phyloP scores from a whole-genome alignment of 2,113 vertebrate species.

The Nansenia antarctica region DNA sequence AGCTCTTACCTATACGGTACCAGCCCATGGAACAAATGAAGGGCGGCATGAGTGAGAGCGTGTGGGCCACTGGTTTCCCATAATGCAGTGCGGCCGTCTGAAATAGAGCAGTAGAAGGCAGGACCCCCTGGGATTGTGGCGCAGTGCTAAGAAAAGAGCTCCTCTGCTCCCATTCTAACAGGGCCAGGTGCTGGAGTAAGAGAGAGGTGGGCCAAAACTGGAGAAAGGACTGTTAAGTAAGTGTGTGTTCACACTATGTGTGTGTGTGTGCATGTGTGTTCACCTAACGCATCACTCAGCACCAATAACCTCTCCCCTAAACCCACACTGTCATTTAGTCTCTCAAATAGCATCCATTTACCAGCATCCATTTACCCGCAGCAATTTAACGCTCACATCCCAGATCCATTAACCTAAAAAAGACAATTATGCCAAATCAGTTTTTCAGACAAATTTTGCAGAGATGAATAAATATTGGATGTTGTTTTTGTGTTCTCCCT shows the following conservation, averaged over 20 bases:
- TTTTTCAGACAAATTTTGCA: constrained; percentile 45
- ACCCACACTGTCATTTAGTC: constrained; percentile 13
- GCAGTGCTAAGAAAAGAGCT: constrained; percentile 79
- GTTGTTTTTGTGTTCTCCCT: too few species aligned
- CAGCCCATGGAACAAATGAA: constrained; percentile 53
- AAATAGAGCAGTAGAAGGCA: constrained; percentile 75
- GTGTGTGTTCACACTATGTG: too few species aligned
- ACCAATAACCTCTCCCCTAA: background rate
- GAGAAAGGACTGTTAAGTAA: background rate
- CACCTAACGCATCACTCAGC: background rate
- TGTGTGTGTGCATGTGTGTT: background rate
- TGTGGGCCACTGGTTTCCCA: constrained; percentile 63
- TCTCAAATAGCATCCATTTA: constrained; percentile 27
- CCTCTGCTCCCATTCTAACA: constrained; percentile 78
- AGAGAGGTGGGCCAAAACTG: constrained; percentile 50
- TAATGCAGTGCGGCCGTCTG: constrained; percentile 65
- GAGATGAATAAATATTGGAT: too few species aligned
- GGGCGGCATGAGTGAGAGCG: constrained; percentile 34
- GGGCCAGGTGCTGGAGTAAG: constrained; percentile 69
- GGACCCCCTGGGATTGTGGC: constrained; percentile 69
- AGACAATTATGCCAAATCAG: constrained; percentile 33
- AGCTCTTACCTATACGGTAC: too few species aligned
- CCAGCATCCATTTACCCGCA: constrained; percentile 20
- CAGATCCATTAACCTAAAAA: constrained; percentile 51
- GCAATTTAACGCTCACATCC: constrained; percentile 17